phyloP scores from a whole-genome alignment of 1,140 invertebrate species.

The Drosophila quadrilineata region DNA sequence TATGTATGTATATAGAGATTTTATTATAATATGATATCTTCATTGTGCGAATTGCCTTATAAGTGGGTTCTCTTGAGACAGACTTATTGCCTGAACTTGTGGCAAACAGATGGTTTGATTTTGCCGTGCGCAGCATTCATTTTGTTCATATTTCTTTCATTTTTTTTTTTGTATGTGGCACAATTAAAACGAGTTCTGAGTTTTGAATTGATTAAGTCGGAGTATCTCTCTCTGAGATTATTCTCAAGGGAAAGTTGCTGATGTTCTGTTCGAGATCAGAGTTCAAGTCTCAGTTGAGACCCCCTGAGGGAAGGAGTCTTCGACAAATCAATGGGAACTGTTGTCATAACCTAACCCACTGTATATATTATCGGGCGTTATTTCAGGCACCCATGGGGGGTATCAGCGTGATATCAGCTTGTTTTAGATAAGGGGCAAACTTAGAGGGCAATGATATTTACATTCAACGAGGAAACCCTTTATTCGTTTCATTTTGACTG shows the following conservation, averaged over 20 bases:
- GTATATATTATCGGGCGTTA: too few relatives aligned
- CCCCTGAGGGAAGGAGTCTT: too few relatives aligned
- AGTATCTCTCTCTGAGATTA: too few relatives aligned
- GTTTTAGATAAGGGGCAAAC: conserved; percentile 32
- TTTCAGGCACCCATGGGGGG: too few relatives aligned
- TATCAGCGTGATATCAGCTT: conserved; percentile 1
- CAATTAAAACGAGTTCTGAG: not conserved
- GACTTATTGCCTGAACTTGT: conserved; percentile 6
- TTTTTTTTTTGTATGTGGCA: not conserved
- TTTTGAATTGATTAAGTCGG: too few relatives aligned
- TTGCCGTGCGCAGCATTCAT: too few relatives aligned
- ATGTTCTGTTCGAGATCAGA: not conserved
- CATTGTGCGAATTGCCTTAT: conserved; percentile 17
- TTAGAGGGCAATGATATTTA: too few relatives aligned
- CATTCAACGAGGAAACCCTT: conserved; percentile 51
- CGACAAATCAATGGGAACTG: too few relatives aligned
- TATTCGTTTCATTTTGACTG: conserved; percentile 37
- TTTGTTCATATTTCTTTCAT: too few relatives aligned
- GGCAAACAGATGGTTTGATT: conserved; percentile 27
- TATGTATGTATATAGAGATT: not conserved
- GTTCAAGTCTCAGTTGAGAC: too few relatives aligned
- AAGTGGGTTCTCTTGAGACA: conserved; percentile 1
- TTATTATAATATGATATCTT: conserved; percentile 8
- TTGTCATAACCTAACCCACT: too few relatives aligned
- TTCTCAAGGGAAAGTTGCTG: not conserved